Conservation (phyloP, 2,888 invertebrate species). For the Seira musarum region DNA sequence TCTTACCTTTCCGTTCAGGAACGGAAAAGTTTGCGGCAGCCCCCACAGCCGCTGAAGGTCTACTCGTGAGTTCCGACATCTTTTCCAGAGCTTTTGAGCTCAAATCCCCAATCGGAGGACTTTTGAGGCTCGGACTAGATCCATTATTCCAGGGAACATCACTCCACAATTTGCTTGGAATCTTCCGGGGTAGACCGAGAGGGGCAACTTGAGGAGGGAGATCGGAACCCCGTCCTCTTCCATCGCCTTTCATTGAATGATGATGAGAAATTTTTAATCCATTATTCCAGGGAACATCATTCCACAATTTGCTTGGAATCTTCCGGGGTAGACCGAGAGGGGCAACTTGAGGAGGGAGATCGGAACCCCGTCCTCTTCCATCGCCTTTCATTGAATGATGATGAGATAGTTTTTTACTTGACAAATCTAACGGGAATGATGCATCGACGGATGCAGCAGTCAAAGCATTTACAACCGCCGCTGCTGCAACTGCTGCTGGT, state of each 20-base stretch:
- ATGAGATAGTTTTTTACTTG: conserved; percentile 46
- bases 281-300: conserved; percentile 54
- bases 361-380: too few relatives aligned
- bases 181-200: conserved; percentile 46
- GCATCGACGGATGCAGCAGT: conserved; percentile 33
- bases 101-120: conserved; percentile 65
- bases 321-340: conserved; percentile 49
- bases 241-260: conserved; percentile 40
- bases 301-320: conserved; percentile 51
- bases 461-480: conserved; percentile 47
- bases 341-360: conserved; percentile 45
- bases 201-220: conserved; percentile 48
- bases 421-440: conserved; percentile 54
- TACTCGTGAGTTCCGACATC: conserved; percentile 90
- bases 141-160: conserved; percentile 56
- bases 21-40: conserved; percentile 72
- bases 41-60: conserved; percentile 74
- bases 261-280: conserved; percentile 50
- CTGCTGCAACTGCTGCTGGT: conserved; percentile 44
- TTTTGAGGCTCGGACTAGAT: conserved; percentile 56
- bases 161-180: conserved; percentile 52
- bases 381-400: too few relatives aligned
- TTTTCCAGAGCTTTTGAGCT: conserved; percentile 87
- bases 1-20: conserved; percentile 68
- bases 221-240: conserved; percentile 9